Evolutionary conservation across 2,888 invertebrate genomes (phyloP).

Genomic region (Parnassius orleans): DNA sequence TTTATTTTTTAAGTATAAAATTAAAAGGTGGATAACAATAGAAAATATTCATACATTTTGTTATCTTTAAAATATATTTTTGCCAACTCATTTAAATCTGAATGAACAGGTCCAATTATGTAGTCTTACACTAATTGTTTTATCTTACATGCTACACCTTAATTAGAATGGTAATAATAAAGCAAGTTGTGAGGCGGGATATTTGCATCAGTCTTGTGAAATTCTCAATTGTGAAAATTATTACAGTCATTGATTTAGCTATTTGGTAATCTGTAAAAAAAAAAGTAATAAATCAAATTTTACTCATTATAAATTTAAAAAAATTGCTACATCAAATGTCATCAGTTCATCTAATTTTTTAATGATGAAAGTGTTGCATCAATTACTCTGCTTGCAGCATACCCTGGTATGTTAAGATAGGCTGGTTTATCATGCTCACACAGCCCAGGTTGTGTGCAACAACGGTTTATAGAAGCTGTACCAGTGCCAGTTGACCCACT

Average conservation of each 20-base stretch:
- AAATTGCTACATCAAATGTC: conserved; percentile 32
- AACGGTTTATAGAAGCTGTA: conserved; percentile 52
- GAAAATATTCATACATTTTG: conserved; percentile 53
- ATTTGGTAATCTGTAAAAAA: conserved; percentile 75
- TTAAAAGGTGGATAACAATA: conserved; percentile 51
- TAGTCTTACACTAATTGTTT: conserved; percentile 39
- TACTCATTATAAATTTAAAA: conserved; percentile 25
- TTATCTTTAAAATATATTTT: conserved; percentile 1
- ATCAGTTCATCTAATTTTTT: conserved; percentile 77
- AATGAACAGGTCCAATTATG: conserved; percentile 49
- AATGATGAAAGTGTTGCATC: conserved; percentile 74
- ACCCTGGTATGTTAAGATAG: conserved; percentile 76
- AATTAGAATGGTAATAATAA: conserved; percentile 80
- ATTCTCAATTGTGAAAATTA: conserved; percentile 77
- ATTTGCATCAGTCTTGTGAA: conserved; percentile 82
- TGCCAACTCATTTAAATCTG: conserved; percentile 5
- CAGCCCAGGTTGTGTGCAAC: conserved; percentile 73
- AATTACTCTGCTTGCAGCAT: conserved; percentile 69
- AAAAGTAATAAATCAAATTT: conserved; percentile 43
- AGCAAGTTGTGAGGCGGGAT: conserved; percentile 82
- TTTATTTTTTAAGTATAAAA: conserved; percentile 40
- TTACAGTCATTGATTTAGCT: conserved; percentile 70
- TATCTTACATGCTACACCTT: conserved; percentile 71
- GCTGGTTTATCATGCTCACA: conserved; percentile 79
- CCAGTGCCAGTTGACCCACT: conserved; percentile 41